Base-by-base conservation (phyloP, 2,797 vertebrate genomes). In the Silurus aristotelis region DNA sequence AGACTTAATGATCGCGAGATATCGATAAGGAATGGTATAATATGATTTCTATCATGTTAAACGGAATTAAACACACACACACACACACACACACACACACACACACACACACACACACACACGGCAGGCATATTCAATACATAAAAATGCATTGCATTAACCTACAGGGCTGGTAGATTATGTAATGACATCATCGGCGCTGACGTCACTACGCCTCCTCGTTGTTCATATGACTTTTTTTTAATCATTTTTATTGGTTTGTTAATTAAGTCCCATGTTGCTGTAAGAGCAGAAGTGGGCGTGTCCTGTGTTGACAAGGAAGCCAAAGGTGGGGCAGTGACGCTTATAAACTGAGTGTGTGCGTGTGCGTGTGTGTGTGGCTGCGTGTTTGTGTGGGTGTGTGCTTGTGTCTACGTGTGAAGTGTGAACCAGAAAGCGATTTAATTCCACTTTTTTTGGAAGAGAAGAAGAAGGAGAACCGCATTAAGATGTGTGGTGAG, bases 401-500 rank as follows among this genome's bases (percentile, higher is more conserved):
- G 63, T 31, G 63, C 12, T 46, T 20, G 22, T 10, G 61, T 48
- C 22, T 48, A 38, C 20, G 80, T 52, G 43, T 55, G 15, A 22
- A n/a, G 4, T 13, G 56, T 10, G 81, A 73, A 85, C 55, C 80
- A 48, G 56, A 80, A 68, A 52, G 68, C 14, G 55, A 31, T 43
- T 64, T n/a, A 20, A 61, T 2, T 20, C 6, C 14, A n/a, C 17
- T 68, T 84, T 12, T 46, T n/a, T 84, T 66, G 19, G 68, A 43
- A 0, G 48, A 52, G 48, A 52, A 52, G 10, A 52, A 52, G 48
- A 52, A 48, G 86, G n/a, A 64, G 71, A 58, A 86, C 85, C 22
- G 46, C 71, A 77, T 77, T 93, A 90, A 87, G 86, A 96, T 96
- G 95, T 96, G 95, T 48, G 95, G 95, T 96, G 90, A 93, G 95